These are phyloP conservation scores for Amphimedon queenslandica DNA, from an alignment of 37 sponge, comb jelly and placozoan species.

Conservation along the genomic window DNA sequence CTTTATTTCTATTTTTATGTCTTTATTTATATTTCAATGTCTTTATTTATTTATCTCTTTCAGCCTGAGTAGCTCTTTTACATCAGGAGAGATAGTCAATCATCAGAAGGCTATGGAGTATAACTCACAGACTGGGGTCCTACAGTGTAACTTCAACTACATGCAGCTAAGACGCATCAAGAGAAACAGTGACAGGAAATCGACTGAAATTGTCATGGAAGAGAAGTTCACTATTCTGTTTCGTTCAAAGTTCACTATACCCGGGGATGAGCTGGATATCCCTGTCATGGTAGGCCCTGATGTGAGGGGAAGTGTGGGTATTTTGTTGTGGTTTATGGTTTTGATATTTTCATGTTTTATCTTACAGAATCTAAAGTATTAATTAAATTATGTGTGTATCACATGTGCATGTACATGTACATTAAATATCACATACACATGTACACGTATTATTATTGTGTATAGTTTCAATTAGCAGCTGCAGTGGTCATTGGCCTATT, in stretches of 20 bases:
- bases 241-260: constrained; percentile 70
- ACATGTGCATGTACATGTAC: constrained; percentile 2
- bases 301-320: not conserved
- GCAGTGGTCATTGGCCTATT: not conserved
- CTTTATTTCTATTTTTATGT: too few relatives aligned
- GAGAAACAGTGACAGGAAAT: constrained; percentile 68
- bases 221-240: constrained; percentile 89
- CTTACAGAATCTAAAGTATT: not conserved
- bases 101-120: constrained; percentile 76
- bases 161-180: constrained; percentile 68
- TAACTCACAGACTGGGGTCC: constrained; percentile 51
- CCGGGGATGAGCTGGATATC: constrained; percentile 67
- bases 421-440: constrained; percentile 27
- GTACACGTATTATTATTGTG: too few relatives aligned
- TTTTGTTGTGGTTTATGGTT: not conserved
- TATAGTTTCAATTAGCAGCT: too few relatives aligned
- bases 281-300: constrained; percentile 41
- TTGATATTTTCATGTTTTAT: not conserved
- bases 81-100: constrained; percentile 63
- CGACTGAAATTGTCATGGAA: constrained; percentile 86
- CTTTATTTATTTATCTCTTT: not conserved
- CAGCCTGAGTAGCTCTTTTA: constrained; percentile 37
- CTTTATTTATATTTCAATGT: too few relatives aligned
- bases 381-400: not conserved
- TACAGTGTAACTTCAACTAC: constrained; percentile 66